phyloP scores from a whole-genome alignment of 2,113 vertebrate genomes.

The Erythrocebus patas region DNA sequence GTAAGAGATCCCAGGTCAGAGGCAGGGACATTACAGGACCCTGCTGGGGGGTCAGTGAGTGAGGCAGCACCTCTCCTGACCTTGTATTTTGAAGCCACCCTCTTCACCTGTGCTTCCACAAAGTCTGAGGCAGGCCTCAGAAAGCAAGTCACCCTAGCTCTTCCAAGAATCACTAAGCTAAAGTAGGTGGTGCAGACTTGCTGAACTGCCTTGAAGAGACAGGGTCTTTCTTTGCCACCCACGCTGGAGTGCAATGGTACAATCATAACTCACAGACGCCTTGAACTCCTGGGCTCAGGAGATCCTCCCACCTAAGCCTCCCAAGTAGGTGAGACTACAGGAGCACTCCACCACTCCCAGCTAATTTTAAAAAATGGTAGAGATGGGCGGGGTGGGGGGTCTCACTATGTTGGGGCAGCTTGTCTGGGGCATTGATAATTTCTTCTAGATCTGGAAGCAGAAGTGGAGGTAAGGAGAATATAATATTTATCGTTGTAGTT shows the following conservation, averaged over 20 bases:
- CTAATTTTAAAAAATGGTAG: too few species aligned
- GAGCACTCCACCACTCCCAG: too few species aligned
- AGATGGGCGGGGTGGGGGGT: too few species aligned
- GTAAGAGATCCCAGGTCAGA: neutral
- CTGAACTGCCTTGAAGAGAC: neutral
- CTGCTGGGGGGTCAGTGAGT: neutral
- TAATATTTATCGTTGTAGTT: too few species aligned
- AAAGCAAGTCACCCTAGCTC: neutral
- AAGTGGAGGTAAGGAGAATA: neutral
- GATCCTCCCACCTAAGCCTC: too few species aligned
- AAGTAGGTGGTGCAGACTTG: neutral
- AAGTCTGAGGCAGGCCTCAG: neutral
- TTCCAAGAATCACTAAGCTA: neutral
- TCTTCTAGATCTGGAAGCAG: neutral
- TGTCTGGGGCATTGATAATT: neutral
- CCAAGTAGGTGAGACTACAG: too few species aligned
- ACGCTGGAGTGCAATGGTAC: too few species aligned
- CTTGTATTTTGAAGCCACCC: neutral
- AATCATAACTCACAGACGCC: too few species aligned
- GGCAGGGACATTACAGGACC: neutral
- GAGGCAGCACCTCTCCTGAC: neutral
- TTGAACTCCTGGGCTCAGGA: too few species aligned
- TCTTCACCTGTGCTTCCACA: neutral
- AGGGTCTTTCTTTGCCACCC: too few species aligned
- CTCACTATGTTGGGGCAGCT: neutral